Base-by-base conservation (phyloP, 2,888 invertebrate genomes). In the Trichopria drosophilae region DNA sequence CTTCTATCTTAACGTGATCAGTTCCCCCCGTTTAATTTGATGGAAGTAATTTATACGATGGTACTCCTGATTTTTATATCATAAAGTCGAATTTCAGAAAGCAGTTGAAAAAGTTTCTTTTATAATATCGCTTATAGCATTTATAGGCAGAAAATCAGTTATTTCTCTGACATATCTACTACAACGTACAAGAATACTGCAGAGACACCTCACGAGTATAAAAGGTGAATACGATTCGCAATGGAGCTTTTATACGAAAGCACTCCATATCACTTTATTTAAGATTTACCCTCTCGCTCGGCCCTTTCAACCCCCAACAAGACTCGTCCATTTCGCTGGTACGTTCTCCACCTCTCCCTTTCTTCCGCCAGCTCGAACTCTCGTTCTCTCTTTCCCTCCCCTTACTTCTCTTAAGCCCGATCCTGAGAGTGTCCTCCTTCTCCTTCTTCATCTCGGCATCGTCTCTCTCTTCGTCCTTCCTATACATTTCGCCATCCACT, bases 231-330 rank as follows among this genome's bases (percentile, higher is more conserved):
- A n/a, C n/a, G n/a, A n/a, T n/a, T 72, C 69, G 71, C 72, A 74
- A 73, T 71, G 72, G 72, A 71, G 74, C 74, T 73, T 72, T 72
- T 72, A 72, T 75, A 75, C 73, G 71, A 71, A 73, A 75, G 74
- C 72, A 74, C 75, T 75, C 74, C 74, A 74, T 74, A 74, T 74
- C 75, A 74, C 74, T 73, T 75, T 74, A 74, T 74, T 75, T 75
- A 75, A 74, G 74, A 74, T 74, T 73, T 75, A 73, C 73, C 73
- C 72, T 74, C 75, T 73, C 70, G 62, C 70, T 68, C 69, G 66
- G 68, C 72, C 71, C 71, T 73, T 74, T 72, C 71, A 72, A 68
- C 70, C 73, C 70, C 69, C 72, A 72, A 74, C 75, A 73, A 74
- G 74, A 73, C 73, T 74, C 72, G 73, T 74, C 74, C 73, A 74